Conservation (phyloP, 2,888 invertebrate genomes). For the Lacanobia wlatinum region DNA sequence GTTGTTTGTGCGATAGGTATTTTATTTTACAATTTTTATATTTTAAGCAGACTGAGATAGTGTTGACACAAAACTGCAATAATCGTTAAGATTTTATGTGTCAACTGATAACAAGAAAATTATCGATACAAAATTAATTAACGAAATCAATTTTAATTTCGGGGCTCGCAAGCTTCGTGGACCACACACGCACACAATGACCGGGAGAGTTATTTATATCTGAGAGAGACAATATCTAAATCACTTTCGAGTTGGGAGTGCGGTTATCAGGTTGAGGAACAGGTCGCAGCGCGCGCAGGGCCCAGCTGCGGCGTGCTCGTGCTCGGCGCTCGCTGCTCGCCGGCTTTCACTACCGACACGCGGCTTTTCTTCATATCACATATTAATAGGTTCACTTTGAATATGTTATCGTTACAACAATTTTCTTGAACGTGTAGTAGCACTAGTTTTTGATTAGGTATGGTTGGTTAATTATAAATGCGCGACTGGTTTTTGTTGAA, state of each 20-base stretch:
- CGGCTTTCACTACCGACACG: slow-evolving; percentile 64
- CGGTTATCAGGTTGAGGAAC: slow-evolving; percentile 69
- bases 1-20: slow-evolving; percentile 14
- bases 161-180: neutral
- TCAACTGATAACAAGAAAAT: slow-evolving; percentile 27
- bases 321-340: slow-evolving; percentile 1
- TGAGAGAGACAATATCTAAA: slow-evolving; percentile 73
- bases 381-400: slow-evolving; percentile 58
- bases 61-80: slow-evolving; percentile 3
- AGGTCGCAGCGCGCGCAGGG: slow-evolving; percentile 66
- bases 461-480: slow-evolving; percentile 15
- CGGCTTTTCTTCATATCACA: slow-evolving; percentile 63
- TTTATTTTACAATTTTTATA: neutral
- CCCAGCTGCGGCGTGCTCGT: slow-evolving; percentile 40
- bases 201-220: slow-evolving; percentile 46
- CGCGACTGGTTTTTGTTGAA: slow-evolving; percentile 4
- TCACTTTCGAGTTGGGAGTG: slow-evolving; percentile 77
- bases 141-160: slow-evolving; percentile 19
- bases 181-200: slow-evolving; percentile 43
- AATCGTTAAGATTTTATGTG: slow-evolving; percentile 19
- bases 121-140: slow-evolving; percentile 17
- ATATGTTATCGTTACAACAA: slow-evolving; percentile 39
- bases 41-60: neutral
- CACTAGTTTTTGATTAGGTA: slow-evolving; percentile 30
- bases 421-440: slow-evolving; percentile 41